Conservation (phyloP, 2,797 vertebrate species). For the Gallinago nigripennis region DNA sequence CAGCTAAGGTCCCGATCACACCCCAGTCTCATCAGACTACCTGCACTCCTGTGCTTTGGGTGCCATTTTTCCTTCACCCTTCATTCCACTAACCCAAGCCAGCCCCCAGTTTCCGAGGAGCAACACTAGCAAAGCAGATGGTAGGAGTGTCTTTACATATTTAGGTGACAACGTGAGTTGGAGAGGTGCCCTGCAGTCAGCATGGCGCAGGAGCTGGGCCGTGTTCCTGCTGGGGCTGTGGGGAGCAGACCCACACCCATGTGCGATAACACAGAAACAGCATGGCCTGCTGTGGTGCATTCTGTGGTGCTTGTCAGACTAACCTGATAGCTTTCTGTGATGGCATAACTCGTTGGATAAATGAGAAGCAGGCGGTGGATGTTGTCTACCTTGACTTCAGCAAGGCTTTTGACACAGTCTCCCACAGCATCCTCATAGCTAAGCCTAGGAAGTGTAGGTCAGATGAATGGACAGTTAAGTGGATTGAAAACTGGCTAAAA, state of each 20-base stretch:
- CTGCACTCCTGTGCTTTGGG: not conserved
- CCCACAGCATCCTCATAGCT: no score
- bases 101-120: not conserved
- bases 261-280: not conserved
- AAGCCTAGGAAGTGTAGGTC: no score
- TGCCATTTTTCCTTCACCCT: not conserved
- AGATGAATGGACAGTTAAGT: no score
- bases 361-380: no score
- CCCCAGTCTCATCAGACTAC: not conserved
- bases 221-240: not conserved
- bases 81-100: not conserved
- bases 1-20: not conserved
- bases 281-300: not conserved
- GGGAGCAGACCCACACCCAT: not conserved
- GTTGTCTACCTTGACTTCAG: no score
- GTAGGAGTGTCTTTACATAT: accelerated
- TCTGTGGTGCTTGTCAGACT: no score
- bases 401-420: no score
- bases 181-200: not conserved
- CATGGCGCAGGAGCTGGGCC: accelerated
- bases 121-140: not conserved
- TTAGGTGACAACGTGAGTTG: not conserved
- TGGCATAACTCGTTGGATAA: no score
- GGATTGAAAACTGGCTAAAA: no score
- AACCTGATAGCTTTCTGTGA: no score